Percentiles rank a stretch among this genome's conserved stretches.
These are phyloP conservation scores for Druceiella hillmani DNA, from an alignment of 2,888 invertebrate genomes.

Conservation along the genomic window DNA sequence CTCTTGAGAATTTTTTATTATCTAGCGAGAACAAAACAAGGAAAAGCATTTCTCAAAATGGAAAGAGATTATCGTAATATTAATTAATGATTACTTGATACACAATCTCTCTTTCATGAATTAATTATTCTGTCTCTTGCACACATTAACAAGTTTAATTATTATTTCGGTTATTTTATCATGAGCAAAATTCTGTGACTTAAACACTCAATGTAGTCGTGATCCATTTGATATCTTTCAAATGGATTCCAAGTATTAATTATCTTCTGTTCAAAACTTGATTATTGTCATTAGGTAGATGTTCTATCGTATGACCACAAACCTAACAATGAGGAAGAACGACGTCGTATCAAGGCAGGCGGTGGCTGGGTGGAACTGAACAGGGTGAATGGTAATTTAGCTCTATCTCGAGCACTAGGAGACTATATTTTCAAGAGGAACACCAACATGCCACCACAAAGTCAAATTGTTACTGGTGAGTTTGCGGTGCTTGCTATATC, in stretches of 20 bases:
- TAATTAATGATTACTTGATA: too few relatives aligned
- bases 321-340: constrained; percentile 84
- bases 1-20: too few relatives aligned
- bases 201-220: too few relatives aligned
- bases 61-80: too few relatives aligned
- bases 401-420: constrained; percentile 91
- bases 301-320: constrained; percentile 91
- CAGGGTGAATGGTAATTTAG: constrained; percentile 96
- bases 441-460: constrained; percentile 75
- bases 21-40: too few relatives aligned
- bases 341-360: constrained; percentile 84
- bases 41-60: too few relatives aligned
- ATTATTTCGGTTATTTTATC: too few relatives aligned
- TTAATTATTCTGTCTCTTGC: too few relatives aligned
- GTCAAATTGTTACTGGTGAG: constrained; percentile 95
- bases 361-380: constrained; percentile 98
- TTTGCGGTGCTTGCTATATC: constrained; percentile 1
- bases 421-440: constrained; percentile 97
- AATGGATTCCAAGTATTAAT: neutral
- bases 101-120: too few relatives aligned
- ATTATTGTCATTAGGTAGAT: constrained; percentile 44
- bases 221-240: too few relatives aligned
- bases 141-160: too few relatives aligned
- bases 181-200: too few relatives aligned
- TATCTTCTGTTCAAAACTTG: constrained; percentile 2